phyloP scores from a whole-genome alignment of 2,888 invertebrate genomes.

The Ypsolopha sequella region DNA sequence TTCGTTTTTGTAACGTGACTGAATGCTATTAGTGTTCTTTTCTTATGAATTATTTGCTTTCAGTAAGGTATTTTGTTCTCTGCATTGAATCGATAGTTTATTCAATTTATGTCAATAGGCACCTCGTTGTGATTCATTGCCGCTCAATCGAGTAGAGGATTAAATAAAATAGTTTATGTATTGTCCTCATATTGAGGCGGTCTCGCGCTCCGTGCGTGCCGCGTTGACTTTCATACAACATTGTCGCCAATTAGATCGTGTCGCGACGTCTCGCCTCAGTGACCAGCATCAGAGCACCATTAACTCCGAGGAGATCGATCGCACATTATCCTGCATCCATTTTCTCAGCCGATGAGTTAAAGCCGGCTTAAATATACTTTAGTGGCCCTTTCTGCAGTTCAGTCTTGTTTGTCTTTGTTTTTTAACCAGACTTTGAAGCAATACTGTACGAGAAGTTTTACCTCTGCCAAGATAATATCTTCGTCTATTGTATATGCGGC shows the following conservation, averaged over 20 bases:
- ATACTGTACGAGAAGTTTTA: too few species aligned
- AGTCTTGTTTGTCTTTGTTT: too few species aligned
- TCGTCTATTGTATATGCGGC: too few species aligned
- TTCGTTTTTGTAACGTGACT: conserved; percentile 34
- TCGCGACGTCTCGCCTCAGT: conserved; percentile 11
- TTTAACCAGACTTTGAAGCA: too few species aligned
- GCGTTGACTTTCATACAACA: conserved; percentile 27
- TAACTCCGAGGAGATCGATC: not conserved
- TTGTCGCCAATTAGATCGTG: conserved; percentile 26
- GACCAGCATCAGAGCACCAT: not conserved
- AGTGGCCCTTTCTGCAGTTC: too few species aligned
- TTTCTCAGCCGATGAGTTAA: not conserved
- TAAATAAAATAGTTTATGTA: conserved; percentile 36
- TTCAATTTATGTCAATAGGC: conserved; percentile 44
- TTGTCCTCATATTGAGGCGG: conserved; percentile 13
- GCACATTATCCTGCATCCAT: not conserved
- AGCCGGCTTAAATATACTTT: not conserved
- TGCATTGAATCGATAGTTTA: conserved; percentile 23
- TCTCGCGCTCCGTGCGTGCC: conserved; percentile 13
- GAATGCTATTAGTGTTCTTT: conserved; percentile 20
- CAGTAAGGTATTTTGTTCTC: not conserved
- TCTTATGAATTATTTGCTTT: not conserved
- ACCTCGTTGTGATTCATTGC: conserved; percentile 37
- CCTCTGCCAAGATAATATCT: too few species aligned
- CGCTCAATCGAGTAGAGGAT: conserved; percentile 35